Conservation (phyloP, 2,113 vertebrate species). For the Natator depressus region DNA sequence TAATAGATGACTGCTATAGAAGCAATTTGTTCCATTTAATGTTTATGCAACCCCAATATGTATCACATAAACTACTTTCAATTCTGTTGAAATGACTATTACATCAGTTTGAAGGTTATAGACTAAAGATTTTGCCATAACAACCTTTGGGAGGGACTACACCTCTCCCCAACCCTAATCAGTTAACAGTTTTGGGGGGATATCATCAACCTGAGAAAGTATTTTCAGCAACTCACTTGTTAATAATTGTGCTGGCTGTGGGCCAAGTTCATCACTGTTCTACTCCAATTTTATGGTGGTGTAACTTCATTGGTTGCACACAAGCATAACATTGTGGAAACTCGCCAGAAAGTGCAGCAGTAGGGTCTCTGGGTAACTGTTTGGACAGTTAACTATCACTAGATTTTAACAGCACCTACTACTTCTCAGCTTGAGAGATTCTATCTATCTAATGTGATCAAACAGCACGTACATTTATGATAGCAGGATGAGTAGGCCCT, state of each 20-base stretch:
- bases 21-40: not conserved
- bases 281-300: not conserved
- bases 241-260: not conserved
- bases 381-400: not conserved
- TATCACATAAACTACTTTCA: not conserved
- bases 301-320: not conserved
- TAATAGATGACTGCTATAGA: not conserved
- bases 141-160: not conserved
- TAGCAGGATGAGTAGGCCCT: not conserved
- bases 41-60: not conserved
- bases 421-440: not conserved
- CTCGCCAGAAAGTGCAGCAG: not conserved
- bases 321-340: not conserved
- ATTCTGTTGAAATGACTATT: not conserved
- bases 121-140: not conserved
- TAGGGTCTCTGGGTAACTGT: not conserved
- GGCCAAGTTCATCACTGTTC: not conserved
- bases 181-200: not conserved
- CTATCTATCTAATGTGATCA: not conserved
- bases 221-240: not conserved
- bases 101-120: not conserved
- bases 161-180: not conserved
- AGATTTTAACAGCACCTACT: not conserved
- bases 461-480: not conserved
- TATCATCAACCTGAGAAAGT: not conserved